phyloP scores from a whole-genome alignment of 2,888 invertebrate genomes.

The Netelia melanura region DNA sequence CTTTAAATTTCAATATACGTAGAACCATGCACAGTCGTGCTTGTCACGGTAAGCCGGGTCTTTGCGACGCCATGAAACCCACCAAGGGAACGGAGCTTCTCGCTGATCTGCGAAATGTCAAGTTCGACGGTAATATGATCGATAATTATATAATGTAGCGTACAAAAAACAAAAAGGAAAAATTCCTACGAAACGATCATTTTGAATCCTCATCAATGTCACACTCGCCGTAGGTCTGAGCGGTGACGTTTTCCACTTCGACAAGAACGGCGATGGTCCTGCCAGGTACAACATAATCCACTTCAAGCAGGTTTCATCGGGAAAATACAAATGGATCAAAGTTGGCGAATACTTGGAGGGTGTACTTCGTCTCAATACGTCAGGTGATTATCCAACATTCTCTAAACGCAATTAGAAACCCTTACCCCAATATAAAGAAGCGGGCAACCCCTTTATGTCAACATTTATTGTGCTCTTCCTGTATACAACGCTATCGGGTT shows the following conservation, averaged over 20 bases:
- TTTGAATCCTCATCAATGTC: background rate
- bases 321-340: constrained; percentile 93
- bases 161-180: background rate
- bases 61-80: constrained; percentile 96
- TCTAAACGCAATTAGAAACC: background rate
- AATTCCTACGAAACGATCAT: background rate
- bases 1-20: constrained; percentile 55
- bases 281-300: constrained; percentile 98
- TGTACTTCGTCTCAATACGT: constrained; percentile 91
- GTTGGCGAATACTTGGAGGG: constrained; percentile 96
- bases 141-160: background rate
- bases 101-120: constrained; percentile 93
- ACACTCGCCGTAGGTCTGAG: constrained; percentile 89
- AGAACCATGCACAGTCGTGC: constrained; percentile 95
- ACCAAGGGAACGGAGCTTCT: constrained; percentile 94
- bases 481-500: background rate
- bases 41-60: constrained; percentile 90
- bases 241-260: constrained; percentile 95
- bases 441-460: constrained; percentile 26
- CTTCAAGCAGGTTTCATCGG: constrained; percentile 93
- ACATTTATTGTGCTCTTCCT: background rate
- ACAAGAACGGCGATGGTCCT: constrained; percentile 96
- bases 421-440: background rate
- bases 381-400: constrained; percentile 86
- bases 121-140: constrained; percentile 91